A percentile compares a stretch with the other conserved stretches of the same genome.
Evolutionary conservation across 2,113 vertebrate species (phyloP).

Genomic region (Todiramphus saurophagus): DNA sequence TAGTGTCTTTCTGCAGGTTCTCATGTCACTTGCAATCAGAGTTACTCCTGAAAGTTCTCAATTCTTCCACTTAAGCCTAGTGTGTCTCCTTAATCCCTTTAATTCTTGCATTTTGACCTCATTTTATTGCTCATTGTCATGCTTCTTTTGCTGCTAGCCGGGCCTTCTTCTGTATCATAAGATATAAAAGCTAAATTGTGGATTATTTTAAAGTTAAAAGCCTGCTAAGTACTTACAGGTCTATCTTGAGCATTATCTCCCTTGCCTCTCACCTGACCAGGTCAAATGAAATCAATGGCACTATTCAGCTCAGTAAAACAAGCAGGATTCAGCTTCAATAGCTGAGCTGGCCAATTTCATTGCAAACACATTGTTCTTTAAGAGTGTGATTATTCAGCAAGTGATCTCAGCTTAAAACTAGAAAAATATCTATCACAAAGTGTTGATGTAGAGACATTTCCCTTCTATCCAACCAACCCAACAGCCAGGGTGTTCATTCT

Average conservation of each 20-base stretch:
- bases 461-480: not conserved
- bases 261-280: not conserved
- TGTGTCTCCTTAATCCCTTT: constrained; percentile 49
- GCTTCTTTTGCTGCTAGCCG: not conserved
- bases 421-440: not conserved
- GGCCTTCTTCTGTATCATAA: not conserved
- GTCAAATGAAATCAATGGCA: not conserved
- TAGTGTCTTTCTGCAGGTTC: constrained; percentile 52
- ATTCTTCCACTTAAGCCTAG: constrained; percentile 18
- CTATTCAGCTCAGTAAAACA: not conserved
- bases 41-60: constrained; percentile 7
- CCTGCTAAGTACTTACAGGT: not conserved
- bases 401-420: not conserved
- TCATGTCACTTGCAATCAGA: constrained; percentile 45
- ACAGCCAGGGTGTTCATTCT: not conserved
- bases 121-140: constrained; percentile 20
- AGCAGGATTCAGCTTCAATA: not conserved
- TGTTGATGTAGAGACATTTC: not conserved
- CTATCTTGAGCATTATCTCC: not conserved
- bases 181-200: not conserved
- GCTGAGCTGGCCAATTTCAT: not conserved
- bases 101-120: constrained; percentile 49
- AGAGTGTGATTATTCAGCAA: not conserved
- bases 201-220: not conserved
- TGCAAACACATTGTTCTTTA: not conserved